Conservation (phyloP, 2,113 vertebrate genomes). For the Anas platyrhynchos region DNA sequence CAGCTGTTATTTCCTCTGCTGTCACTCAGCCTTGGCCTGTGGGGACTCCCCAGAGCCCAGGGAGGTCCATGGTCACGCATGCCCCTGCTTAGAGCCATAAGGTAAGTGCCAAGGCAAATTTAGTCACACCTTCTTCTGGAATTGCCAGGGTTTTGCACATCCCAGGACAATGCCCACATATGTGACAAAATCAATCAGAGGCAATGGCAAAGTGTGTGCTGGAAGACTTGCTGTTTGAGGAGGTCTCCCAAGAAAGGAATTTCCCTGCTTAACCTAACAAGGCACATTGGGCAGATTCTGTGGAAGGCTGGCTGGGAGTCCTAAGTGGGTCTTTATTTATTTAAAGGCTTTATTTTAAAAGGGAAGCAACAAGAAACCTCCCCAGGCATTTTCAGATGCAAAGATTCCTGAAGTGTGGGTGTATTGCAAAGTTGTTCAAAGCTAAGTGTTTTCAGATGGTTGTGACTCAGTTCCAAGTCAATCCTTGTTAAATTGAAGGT, state of each 20-base stretch:
- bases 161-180: rapidly evolving
- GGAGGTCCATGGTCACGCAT: neutral
- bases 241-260: neutral
- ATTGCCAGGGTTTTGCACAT: neutral
- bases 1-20: neutral
- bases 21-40: neutral
- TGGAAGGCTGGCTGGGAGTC: neutral
- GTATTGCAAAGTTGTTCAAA: neutral
- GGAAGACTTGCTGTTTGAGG: neutral
- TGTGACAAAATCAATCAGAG: neutral
- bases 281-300: neutral
- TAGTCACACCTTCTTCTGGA: neutral
- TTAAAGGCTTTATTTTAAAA: neutral
- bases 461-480: neutral
- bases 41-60: neutral
- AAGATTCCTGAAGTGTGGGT: neutral
- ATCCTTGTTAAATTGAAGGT: neutral
- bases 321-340: neutral
- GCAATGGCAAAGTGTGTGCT: rapidly evolving
- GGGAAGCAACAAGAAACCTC: neutral
- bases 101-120: neutral
- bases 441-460: neutral
- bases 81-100: too few relatives aligned
- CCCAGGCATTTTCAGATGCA: neutral
- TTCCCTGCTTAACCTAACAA: neutral